A percentile compares a stretch with the other conserved stretches of the same genome.
These are phyloP conservation scores for Ptiloglossa arizonensis DNA, from an alignment of 1,140 invertebrate genomes.

Conservation along the genomic window DNA sequence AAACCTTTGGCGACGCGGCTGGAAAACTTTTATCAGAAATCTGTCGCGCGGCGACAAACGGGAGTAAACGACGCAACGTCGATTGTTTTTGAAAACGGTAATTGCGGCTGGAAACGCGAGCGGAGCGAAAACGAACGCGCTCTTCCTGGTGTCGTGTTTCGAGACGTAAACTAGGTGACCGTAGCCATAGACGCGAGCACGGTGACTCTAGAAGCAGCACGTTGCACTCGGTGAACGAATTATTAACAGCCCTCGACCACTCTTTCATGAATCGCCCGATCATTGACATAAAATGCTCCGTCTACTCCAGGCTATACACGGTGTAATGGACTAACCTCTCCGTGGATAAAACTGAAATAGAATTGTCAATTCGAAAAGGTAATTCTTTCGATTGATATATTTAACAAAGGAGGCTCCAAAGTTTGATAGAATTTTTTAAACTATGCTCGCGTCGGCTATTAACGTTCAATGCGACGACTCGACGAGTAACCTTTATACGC, in stretches of 20 bases:
- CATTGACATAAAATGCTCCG: not conserved
- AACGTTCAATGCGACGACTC: too few relatives aligned
- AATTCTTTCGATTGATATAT: too few relatives aligned
- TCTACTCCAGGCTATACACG: too few relatives aligned
- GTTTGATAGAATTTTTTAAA: too few relatives aligned
- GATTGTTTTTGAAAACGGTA: slow-evolving; percentile 60
- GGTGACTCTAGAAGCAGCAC: not conserved
- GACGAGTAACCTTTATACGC: too few relatives aligned
- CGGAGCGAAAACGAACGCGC: slow-evolving; percentile 44
- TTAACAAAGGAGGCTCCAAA: too few relatives aligned
- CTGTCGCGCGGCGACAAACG: not conserved
- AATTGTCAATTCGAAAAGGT: too few relatives aligned
- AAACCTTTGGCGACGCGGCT: slow-evolving; percentile 5
- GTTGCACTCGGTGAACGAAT: not conserved
- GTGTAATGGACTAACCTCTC: too few relatives aligned
- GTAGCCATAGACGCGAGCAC: not conserved
- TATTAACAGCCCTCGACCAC: slow-evolving; percentile 23
- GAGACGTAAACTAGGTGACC: slow-evolving; percentile 51
- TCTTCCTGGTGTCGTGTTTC: slow-evolving; percentile 68
- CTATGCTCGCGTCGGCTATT: too few relatives aligned
- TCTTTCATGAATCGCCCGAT: slow-evolving; percentile 14
- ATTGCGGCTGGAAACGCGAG: slow-evolving; percentile 53
- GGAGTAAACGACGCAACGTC: not conserved
- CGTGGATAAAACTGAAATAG: too few relatives aligned
- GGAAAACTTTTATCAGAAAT: not conserved